A percentile compares a stretch with the other conserved stretches of the same genome.
These are phyloP conservation scores for Acromyrmex charruanus DNA, from an alignment of 1,140 invertebrate genomes.

Conservation along the genomic window DNA sequence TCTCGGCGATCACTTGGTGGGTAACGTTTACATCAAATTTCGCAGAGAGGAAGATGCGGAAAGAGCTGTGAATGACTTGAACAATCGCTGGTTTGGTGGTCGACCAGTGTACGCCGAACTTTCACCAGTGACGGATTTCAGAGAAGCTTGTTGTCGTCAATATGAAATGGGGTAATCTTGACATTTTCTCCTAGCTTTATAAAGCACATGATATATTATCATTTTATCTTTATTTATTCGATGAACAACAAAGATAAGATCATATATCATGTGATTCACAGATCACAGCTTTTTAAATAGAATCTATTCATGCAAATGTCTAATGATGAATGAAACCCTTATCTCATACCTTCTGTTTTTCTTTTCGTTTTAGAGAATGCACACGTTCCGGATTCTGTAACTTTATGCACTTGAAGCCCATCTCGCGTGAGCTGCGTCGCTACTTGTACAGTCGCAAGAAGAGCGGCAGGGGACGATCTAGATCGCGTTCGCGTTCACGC, in stretches of 20 bases:
- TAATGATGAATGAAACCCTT: background rate
- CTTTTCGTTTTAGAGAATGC: constrained; percentile 90
- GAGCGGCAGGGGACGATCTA: constrained; percentile 85
- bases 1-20: constrained; percentile 98
- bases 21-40: constrained; percentile 99
- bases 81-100: constrained; percentile 99
- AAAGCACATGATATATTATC: too few relatives aligned
- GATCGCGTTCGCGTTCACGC: constrained; percentile 81
- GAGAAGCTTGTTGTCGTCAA: constrained; percentile 99
- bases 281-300: background rate
- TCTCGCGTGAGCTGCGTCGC: constrained; percentile 95
- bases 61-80: constrained; percentile 97
- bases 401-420: constrained; percentile 99
- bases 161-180: constrained; percentile 96
- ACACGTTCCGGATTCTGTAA: constrained; percentile 99
- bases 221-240: too few relatives aligned
- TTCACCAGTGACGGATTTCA: constrained; percentile 99
- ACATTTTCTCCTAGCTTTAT: too few relatives aligned
- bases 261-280: too few relatives aligned
- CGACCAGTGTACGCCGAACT: constrained; percentile 98
- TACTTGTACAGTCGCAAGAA: constrained; percentile 86
- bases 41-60: constrained; percentile 99
- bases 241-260: too few relatives aligned
- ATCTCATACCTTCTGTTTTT: background rate
- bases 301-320: background rate